Evolutionary conservation across 2,888 invertebrate species (phyloP).

Genomic region (Pterostichus niger): DNA sequence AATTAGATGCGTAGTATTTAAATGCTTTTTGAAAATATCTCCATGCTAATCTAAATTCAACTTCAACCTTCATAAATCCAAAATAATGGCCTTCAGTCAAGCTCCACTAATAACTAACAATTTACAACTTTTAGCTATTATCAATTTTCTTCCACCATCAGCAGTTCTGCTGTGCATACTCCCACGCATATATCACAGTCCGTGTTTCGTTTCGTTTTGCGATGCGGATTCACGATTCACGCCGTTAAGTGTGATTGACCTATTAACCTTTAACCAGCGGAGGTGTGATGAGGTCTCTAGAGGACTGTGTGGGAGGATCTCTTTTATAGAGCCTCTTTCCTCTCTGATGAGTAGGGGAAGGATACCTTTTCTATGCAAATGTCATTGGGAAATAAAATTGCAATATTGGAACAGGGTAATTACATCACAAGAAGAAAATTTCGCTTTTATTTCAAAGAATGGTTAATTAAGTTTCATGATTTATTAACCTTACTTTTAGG

Average conservation of each 20-base stretch:
- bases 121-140: constrained; percentile 38
- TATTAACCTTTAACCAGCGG: constrained; percentile 60
- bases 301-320: constrained; percentile 7
- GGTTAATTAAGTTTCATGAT: constrained; percentile 32
- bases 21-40: too few species aligned
- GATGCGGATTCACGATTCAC: background rate
- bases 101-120: constrained; percentile 38
- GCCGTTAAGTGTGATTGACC: constrained; percentile 58
- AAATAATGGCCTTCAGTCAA: constrained; percentile 42
- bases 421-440: constrained; percentile 16
- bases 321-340: constrained; percentile 28
- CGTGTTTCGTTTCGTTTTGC: background rate
- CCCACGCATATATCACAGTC: constrained; percentile 33
- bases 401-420: constrained; percentile 31
- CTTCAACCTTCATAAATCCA: constrained; percentile 22
- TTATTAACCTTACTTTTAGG: constrained; percentile 34
- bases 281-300: constrained; percentile 1
- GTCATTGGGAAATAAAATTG: constrained; percentile 41
- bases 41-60: too few species aligned
- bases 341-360: background rate
- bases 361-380: constrained; percentile 43
- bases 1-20: too few species aligned
- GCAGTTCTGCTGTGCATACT: background rate
- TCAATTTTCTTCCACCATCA: constrained; percentile 11
- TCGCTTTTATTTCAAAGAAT: constrained; percentile 30